Percentiles rank a stretch among this genome's conserved stretches.
Evolutionary conservation across 2,797 vertebrate species (phyloP).

Genomic region (Helicolenus hilgendorfi): DNA sequence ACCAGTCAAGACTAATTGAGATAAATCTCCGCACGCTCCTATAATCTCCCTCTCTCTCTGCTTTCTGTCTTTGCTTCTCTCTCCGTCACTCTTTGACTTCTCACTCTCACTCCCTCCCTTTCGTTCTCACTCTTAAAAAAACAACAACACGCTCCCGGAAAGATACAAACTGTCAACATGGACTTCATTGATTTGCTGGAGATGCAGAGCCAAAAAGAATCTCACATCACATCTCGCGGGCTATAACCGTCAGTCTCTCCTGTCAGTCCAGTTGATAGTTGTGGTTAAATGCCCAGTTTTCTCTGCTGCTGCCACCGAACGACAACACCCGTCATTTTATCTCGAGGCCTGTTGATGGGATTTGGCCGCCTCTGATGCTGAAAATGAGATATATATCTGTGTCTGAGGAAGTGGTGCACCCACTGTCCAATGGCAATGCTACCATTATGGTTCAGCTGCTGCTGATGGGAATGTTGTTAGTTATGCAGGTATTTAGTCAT

Average conservation of each 20-base stretch:
- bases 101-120: conserved; percentile 31
- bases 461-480: background rate
- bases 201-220: conserved; percentile 25
- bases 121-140: conserved; percentile 32
- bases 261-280: conserved; percentile 38
- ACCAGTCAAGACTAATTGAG: conserved; percentile 38
- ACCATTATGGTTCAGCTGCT: background rate
- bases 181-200: conserved; percentile 26
- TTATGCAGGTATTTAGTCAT: rapidly evolving
- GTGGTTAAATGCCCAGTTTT: conserved; percentile 32
- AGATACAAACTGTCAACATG: conserved; percentile 52
- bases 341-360: conserved; percentile 4
- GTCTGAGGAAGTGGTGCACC: background rate
- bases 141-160: conserved; percentile 9
- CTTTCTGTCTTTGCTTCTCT: background rate
- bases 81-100: conserved; percentile 32
- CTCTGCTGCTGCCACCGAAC: background rate
- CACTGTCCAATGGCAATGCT: background rate
- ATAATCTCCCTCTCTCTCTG: background rate
- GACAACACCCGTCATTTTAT: conserved; percentile 27
- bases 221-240: background rate
- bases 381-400: background rate
- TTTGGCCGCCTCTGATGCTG: conserved; percentile 5
- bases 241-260: conserved; percentile 6
- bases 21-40: conserved; percentile 2